Base-by-base conservation (phyloP, 1,140 invertebrate species). In the Neocloeon triangulifer region DNA sequence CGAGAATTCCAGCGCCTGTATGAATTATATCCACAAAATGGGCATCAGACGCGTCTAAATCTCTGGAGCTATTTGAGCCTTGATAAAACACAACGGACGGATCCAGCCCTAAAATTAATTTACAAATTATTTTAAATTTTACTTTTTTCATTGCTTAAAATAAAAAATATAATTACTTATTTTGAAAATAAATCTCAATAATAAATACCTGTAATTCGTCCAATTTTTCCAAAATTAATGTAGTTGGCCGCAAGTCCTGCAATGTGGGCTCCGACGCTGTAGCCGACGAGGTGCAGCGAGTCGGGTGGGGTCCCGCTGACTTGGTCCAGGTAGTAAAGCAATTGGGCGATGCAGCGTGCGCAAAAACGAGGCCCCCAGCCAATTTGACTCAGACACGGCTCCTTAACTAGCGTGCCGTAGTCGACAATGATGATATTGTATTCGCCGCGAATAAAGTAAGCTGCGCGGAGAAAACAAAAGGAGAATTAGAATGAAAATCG, bases 341-440 rank as follows among this genome's bases (percentile, higher is more conserved):
- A 52, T 49, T 82, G 77, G 16, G 76, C 70, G 40, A 81, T 74
- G 50, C 78, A 84, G 43, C 70, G 61, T n/a, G 66, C 70, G 45
- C 64, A 64, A 41, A 84, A 84, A 25, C 77, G 61, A 9, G 78
- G 78, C 6, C 72, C 67, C 78, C 78, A 84, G 41, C 75, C 71
- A 59, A 84, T 71, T 63, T 74, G 64, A 42, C 71, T 69, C 2
- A 84, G 56, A 46, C 78, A 84, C 2, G 77, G 77, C 45, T 81
- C 74, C 44, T 70, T 67, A 2, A 79, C 78, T n/a, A 80, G 58
- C 7, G 65, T 59, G 25, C 67, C 68, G 48, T 81, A 81, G 55
- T 84, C 75, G n/a, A 81, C 76, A 28, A 84, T 78, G 40, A 84
- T 76, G 30, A 84, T 72, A 45, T 84, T 84, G 48, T 80, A 82